phyloP scores from a whole-genome alignment of 2,797 vertebrate species.

The Aulostomus chinensis region DNA sequence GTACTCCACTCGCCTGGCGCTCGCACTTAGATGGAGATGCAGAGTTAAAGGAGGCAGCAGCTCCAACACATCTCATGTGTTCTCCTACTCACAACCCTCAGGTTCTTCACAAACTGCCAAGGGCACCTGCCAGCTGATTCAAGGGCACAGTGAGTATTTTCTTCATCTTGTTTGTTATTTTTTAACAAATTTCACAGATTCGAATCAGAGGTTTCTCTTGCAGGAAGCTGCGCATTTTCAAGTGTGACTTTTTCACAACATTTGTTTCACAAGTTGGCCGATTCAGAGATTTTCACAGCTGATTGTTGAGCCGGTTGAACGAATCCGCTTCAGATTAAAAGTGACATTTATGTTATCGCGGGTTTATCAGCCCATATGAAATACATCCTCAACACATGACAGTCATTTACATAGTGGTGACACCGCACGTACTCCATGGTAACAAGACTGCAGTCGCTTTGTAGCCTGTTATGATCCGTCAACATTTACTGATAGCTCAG shows the following conservation, averaged over 20 bases:
- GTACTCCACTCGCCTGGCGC: slow-evolving; percentile 47
- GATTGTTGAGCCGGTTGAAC: too few relatives aligned
- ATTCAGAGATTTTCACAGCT: too few relatives aligned
- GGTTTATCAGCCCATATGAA: too few relatives aligned
- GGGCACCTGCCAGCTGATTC: slow-evolving; percentile 21
- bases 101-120: too few relatives aligned
- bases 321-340: too few relatives aligned
- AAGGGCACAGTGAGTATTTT: slow-evolving; percentile 66
- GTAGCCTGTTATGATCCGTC: slow-evolving; percentile 41
- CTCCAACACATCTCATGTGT: slow-evolving; percentile 12
- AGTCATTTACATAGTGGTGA: slow-evolving; percentile 38
- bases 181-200: too few relatives aligned
- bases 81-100: too few relatives aligned
- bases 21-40: slow-evolving; percentile 49
- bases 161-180: not conserved
- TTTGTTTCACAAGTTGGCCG: too few relatives aligned
- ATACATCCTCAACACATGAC: too few relatives aligned
- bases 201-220: too few relatives aligned
- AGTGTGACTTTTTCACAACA: too few relatives aligned
- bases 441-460: slow-evolving; percentile 41
- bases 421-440: slow-evolving; percentile 36
- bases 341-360: too few relatives aligned
- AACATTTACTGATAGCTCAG: slow-evolving; percentile 32
- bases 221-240: not conserved
- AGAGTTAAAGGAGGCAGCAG: slow-evolving; percentile 47